These are phyloP conservation scores for Megatriorchis doriae DNA, from an alignment of 2,113 vertebrate genomes.

Conservation along the genomic window DNA sequence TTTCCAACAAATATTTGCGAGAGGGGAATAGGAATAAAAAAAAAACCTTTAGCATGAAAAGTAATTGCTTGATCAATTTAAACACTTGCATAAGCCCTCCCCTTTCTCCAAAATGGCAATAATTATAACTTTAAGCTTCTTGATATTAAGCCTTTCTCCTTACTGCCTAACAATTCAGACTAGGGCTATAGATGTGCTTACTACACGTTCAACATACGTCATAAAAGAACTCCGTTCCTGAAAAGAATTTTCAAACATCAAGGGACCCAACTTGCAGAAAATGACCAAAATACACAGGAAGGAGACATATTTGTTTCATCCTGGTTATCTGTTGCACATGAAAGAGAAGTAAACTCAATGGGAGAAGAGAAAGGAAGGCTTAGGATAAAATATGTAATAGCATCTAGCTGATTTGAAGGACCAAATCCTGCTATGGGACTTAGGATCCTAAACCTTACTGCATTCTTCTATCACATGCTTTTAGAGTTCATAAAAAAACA, in stretches of 20 bases:
- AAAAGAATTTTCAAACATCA: neutral
- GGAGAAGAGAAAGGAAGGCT: neutral
- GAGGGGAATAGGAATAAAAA: neutral
- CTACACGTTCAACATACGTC: neutral
- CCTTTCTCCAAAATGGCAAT: neutral
- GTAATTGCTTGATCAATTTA: neutral
- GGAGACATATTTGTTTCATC: neutral
- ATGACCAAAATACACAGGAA: neutral
- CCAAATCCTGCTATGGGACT: neutral
- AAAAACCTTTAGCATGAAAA: neutral
- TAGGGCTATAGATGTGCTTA: neutral
- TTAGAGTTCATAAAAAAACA: neutral
- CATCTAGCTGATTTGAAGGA: neutral
- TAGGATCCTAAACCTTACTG: neutral
- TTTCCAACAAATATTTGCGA: conserved; percentile 38
- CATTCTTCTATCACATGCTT: neutral
- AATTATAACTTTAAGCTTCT: neutral
- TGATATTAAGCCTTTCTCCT: neutral
- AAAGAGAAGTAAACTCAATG: neutral
- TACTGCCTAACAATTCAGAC: neutral
- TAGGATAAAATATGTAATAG: neutral
- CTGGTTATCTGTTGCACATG: neutral
- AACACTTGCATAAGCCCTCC: neutral
- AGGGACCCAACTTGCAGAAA: neutral
- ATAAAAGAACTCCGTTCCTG: neutral